Conservation (phyloP, 2,888 invertebrate species). For the Helobdella robusta region DNA sequence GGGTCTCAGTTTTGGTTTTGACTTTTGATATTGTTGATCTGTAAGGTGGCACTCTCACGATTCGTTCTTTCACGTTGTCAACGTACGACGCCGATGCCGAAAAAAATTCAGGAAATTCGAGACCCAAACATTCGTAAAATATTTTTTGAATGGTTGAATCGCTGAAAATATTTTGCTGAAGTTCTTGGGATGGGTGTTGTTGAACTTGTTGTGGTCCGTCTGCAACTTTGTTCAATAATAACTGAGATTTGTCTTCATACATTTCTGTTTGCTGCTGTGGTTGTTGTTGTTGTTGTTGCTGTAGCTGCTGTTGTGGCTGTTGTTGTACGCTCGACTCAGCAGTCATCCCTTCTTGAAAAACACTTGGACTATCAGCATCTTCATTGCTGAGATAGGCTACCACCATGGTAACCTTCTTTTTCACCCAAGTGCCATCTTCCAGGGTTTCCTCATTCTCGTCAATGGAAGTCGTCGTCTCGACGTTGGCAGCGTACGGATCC, state of each 20-base stretch:
- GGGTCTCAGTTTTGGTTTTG: background rate
- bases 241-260: background rate
- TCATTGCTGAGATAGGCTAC: slow-evolving; percentile 26
- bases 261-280: background rate
- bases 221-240: background rate
- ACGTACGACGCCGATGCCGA: background rate
- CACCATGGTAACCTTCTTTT: slow-evolving; percentile 19
- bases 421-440: slow-evolving; percentile 21
- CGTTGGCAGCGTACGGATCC: slow-evolving; percentile 28
- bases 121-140: too few relatives aligned
- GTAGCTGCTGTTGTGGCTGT: background rate
- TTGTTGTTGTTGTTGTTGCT: background rate
- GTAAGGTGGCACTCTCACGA: background rate
- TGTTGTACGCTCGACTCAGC: too few relatives aligned
- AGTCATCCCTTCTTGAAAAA: slow-evolving; percentile 5
- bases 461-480: slow-evolving; percentile 20
- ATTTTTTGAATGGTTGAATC: background rate
- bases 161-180: background rate
- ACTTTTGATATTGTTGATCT: background rate
- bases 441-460: slow-evolving; percentile 15
- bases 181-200: background rate
- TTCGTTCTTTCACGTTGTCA: background rate
- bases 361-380: slow-evolving; percentile 14
- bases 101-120: background rate
- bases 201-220: slow-evolving; percentile 6